Evolutionary conservation across 1,140 invertebrate species (phyloP), one percentile per base, ranked within the genome.

Genomic region (Zaprionus africanus): DNA sequence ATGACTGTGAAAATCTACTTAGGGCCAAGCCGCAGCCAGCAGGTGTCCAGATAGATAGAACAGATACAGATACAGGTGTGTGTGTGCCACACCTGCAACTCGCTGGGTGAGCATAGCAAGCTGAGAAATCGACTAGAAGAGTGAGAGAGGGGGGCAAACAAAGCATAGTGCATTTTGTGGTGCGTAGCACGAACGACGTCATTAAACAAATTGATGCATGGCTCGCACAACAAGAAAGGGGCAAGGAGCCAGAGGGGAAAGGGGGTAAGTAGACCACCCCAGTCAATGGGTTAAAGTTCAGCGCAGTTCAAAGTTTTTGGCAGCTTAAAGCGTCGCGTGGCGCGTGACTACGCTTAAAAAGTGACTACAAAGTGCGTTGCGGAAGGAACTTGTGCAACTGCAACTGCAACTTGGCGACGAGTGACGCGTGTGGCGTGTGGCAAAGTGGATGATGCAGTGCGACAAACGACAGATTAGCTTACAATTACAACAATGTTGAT

Each of bases 381-480:
- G 77, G 77, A 63, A 46, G 28, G 28, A 61, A 53, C 63, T 57
- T 38, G 19, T 54, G 31, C 34, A 64, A 56, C 61, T 36, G 57
- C 13, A 6, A 46, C 60, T 62, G 61, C 26, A 34, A 41, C 51
- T 63, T 15, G 17, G 22, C 9, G 36, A 11, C 46, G n/a, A 36
- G 17, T 7, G 36, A n/a, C 36, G 38, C 36, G 43, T 15, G 2
- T 11, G 36, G 38, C 19, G 41, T 41, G 9, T 51, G 56, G 41
- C 38, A 36, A 6, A 28, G n/a, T 43, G 24, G 7, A 11, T 46
- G 38, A 13, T 68, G 78, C 66, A 65, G 76, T 78, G 76, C 80
- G 81, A 73, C 81, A 83, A 72, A 63, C 81, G 81, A 65, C 81
- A 83, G 81, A 83, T 83, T 83, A 84, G 81, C 81, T 84, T 80